Evolutionary conservation across 2,113 vertebrate genomes (phyloP), one percentile per base, ranked within the genome.

Genomic region (Phalacrocorax brasilianus): DNA sequence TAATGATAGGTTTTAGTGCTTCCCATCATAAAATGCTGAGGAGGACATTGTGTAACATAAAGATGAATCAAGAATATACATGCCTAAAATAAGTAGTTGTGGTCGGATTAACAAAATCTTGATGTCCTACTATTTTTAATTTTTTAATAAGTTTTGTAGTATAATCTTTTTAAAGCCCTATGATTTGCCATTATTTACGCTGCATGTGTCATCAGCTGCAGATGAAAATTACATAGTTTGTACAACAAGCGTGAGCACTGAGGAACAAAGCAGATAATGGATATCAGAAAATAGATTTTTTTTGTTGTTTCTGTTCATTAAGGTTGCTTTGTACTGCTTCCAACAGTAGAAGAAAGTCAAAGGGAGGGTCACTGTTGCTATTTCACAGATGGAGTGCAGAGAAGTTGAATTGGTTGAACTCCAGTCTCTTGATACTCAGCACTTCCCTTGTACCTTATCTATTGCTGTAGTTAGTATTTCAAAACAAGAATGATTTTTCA

Each of bases 211-310:
- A 19, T 72, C 53, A 71, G 74, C 77, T 66, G 42, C 28, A 75
- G 80, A 91, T 68, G 77, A 78, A 89, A 95, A 95, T 92, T 28
- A 27, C 68, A 35, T 14, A 10, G 40, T 62, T 79, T 30, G 15
- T 53, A 17, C 73, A 68, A 28, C 32, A 52, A 40, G 73, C 70
- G 30, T 10, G 9, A 91, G 63, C 42, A 17, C 63, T 30, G n/a
- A 82, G 49, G 87, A 73, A 88, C 63, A 91, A 78, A 91, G 93
- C 77, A 95, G 91, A 93, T 95, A 95, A 93, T 67, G 62, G 58
- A 68, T 68, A 72, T 72, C 11, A 6, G 77, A 92, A 94, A 94
- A 77, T 56, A 92, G 91, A 81, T 62, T 33, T 67, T 10, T 40
- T 32, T 18, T 45, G 66, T 55, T 45, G 45, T 32, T 19, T 45